Conservation (phyloP, 2,888 invertebrate genomes). For the Sisyra terminalis region DNA sequence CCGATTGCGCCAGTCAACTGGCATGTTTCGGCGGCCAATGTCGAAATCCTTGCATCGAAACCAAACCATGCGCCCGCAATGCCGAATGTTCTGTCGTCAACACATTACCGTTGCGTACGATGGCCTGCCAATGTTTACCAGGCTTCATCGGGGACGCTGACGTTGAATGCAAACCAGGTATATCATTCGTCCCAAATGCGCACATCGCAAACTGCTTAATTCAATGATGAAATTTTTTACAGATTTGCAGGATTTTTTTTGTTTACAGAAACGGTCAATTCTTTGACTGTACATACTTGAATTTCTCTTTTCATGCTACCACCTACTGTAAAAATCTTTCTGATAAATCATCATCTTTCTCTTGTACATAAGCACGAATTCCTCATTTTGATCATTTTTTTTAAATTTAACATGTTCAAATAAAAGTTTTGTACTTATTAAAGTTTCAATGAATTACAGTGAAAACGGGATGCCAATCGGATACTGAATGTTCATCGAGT, state of each 20-base stretch:
- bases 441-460: slow-evolving; percentile 20
- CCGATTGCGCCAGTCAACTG: slow-evolving; percentile 69
- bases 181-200: slow-evolving; percentile 19
- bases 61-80: slow-evolving; percentile 61
- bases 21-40: slow-evolving; percentile 70
- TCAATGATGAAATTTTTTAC: not conserved
- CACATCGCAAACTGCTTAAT: no score
- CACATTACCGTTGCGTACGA: slow-evolving; percentile 70
- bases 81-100: slow-evolving; percentile 75
- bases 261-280: not conserved
- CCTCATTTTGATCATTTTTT: no score
- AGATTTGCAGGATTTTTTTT: not conserved
- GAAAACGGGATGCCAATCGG: slow-evolving; percentile 41
- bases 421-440: slow-evolving; percentile 8
- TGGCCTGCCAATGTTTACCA: slow-evolving; percentile 72
- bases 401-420: not conserved
- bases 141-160: slow-evolving; percentile 78
- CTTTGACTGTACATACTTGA: no score
- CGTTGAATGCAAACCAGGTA: slow-evolving; percentile 66
- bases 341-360: no score
- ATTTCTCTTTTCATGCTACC: no score
- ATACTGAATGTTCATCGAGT: slow-evolving; percentile 53
- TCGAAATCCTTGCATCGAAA: slow-evolving; percentile 61
- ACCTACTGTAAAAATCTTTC: no score
- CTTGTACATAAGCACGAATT: no score